Conservation (phyloP, 2,797 vertebrate species). For the Chiloscyllium punctatum region DNA sequence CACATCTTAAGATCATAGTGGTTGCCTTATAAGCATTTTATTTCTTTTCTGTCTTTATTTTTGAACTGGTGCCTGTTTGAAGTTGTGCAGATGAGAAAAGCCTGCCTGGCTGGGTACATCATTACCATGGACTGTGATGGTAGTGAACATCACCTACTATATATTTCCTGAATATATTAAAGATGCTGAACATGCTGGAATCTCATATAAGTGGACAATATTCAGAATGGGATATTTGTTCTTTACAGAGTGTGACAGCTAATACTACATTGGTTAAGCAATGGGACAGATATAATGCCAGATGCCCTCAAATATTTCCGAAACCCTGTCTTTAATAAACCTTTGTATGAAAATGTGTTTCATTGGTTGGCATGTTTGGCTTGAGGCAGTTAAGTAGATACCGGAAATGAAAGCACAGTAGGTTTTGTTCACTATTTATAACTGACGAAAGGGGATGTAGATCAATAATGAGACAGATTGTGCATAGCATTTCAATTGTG, state of each 20-base stretch:
- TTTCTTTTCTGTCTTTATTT: background rate
- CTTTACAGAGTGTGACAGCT: background rate
- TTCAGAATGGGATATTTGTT: background rate
- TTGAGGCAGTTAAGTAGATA: background rate
- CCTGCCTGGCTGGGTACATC: background rate
- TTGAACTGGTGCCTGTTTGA: background rate
- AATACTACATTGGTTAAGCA: background rate
- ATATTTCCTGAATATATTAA: background rate
- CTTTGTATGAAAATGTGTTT: background rate
- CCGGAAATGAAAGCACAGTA: background rate
- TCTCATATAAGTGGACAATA: background rate
- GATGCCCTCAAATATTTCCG: background rate
- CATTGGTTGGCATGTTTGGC: background rate
- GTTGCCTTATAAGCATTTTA: background rate
- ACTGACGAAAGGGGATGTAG: background rate
- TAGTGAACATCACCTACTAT: background rate
- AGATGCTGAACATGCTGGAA: background rate
- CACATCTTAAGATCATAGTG: background rate
- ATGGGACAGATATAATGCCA: background rate
- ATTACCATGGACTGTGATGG: background rate
- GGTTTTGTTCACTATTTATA: background rate
- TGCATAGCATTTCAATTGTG: background rate
- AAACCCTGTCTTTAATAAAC: background rate
- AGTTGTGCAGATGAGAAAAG: background rate
- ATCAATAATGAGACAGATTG: background rate